Evolutionary conservation across 1,140 invertebrate species (phyloP), one percentile per base, ranked within the genome.

Genomic region (Musca domestica): DNA sequence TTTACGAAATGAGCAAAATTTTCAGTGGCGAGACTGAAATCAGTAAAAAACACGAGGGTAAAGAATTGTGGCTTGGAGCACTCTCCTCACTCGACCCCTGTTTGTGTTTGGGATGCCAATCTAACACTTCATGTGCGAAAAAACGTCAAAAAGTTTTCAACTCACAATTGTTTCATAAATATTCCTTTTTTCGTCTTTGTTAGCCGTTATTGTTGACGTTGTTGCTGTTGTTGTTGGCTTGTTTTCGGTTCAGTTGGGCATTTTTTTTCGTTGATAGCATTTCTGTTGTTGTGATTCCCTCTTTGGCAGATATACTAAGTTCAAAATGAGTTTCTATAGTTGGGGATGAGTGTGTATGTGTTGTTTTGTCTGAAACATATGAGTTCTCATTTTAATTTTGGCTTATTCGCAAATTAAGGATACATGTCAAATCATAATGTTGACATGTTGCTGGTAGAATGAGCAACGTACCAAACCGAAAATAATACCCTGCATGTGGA

Each of bases 61-160:
- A 10, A 51, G 48, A 19, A 22, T 20, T 51, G 20, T 12, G 34
- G 34, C 9, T 20, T 20, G 5, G 20, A 51, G 12, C 20, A 22
- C 14, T 41, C 56, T 22, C 34, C 34, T 20, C 27, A 34, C 34
- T 51, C 17, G 4, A 9, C 17, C 56, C 19, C 20, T 20, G n/a
- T 15, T 61, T 61, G 34, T 61, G 56, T 61, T 61, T 61, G 30
- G 56, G 30, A 61, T 61, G 56, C 56, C 56, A 61, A 61, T 61
- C 56, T 61, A 61, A 61, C 56, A 61, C 56, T 61, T 61, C 56
- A 61, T 61, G 56, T 61, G 56, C 56, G 56, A 61, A 61, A 61
- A 61, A 61, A 61, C 56, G 56, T 61, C 56, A 61, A 61, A 61
- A 61, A 61, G 56, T 61, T 61, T 61, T 34, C 56, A 61, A 61